Evolutionary conservation across 2,888 invertebrate species (phyloP).

Genomic region (Aporophyla nigra): DNA sequence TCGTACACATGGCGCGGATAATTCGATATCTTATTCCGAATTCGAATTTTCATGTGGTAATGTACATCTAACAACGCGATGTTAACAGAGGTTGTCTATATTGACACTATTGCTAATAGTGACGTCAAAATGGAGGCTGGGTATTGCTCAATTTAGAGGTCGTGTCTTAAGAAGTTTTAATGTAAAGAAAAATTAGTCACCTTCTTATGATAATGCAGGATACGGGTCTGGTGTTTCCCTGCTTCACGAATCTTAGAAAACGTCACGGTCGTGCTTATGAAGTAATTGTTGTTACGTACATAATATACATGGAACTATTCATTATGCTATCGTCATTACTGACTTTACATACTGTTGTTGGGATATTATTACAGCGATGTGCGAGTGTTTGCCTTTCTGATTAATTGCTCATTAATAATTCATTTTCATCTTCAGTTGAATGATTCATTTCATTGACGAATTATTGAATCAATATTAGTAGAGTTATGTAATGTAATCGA

Average conservation of each 20-base stretch:
- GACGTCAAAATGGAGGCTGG: slow-evolving; percentile 75
- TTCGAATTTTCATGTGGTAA: slow-evolving; percentile 23
- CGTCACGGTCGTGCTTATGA: slow-evolving; percentile 57
- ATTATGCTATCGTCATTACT: slow-evolving; percentile 22
- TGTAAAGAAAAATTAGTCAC: slow-evolving; percentile 69
- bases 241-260: slow-evolving; percentile 44
- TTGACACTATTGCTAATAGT: slow-evolving; percentile 56
- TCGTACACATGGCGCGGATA: slow-evolving; percentile 50
- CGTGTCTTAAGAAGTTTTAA: slow-evolving; percentile 54
- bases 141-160: slow-evolving; percentile 72
- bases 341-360: slow-evolving; percentile 20
- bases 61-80: slow-evolving; percentile 33
- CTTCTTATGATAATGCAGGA: slow-evolving; percentile 58
- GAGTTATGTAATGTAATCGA: not conserved
- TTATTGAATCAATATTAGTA: slow-evolving; percentile 6
- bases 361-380: not conserved
- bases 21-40: not conserved
- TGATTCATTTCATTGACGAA: slow-evolving; percentile 25
- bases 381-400: slow-evolving; percentile 8
- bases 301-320: slow-evolving; percentile 57
- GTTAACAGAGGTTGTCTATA: slow-evolving; percentile 12
- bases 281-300: slow-evolving; percentile 50
- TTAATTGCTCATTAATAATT: slow-evolving; percentile 42
- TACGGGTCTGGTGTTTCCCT: slow-evolving; percentile 74
- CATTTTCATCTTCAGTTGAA: slow-evolving; percentile 14